Conservation (phyloP, 2,888 invertebrate species). For the Portevinia maculata region DNA sequence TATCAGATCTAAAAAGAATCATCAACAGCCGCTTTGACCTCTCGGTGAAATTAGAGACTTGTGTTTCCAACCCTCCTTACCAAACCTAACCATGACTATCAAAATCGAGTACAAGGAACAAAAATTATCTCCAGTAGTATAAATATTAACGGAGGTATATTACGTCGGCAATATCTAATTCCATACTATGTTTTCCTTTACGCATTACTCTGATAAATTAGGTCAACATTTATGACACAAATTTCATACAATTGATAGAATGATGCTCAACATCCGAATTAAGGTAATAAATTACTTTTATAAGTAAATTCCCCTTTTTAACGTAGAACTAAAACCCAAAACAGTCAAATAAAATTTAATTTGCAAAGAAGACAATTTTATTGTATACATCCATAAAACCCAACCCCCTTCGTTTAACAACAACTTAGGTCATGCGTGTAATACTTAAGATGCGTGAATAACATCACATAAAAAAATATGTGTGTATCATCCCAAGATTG, state of each 20-base stretch:
- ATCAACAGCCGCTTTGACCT: too few relatives aligned
- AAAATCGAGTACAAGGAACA: too few relatives aligned
- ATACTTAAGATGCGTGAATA: slow-evolving; percentile 75
- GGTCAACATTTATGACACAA: not conserved
- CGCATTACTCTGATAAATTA: too few relatives aligned
- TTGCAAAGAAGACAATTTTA: slow-evolving; percentile 40
- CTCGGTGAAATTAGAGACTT: too few relatives aligned
- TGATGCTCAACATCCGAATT: not conserved
- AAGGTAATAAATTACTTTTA: slow-evolving; percentile 10
- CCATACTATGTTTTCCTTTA: too few relatives aligned
- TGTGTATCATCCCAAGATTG: slow-evolving; percentile 13
- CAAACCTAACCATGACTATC: too few relatives aligned
- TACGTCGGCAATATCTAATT: too few relatives aligned
- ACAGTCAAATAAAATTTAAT: slow-evolving; percentile 56
- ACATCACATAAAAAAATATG: slow-evolving; percentile 63
- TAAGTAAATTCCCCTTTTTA: not conserved
- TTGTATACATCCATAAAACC: slow-evolving; percentile 61
- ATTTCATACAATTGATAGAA: not conserved
- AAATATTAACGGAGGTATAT: too few relatives aligned
- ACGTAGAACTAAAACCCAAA: slow-evolving; percentile 46
- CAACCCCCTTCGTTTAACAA: slow-evolving; percentile 57
- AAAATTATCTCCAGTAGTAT: too few relatives aligned
- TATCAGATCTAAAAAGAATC: too few relatives aligned
- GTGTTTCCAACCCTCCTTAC: too few relatives aligned
- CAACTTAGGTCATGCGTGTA: slow-evolving; percentile 71